These are phyloP conservation scores for Helleia helle DNA, from an alignment of 2,888 invertebrate species.

Conservation along the genomic window DNA sequence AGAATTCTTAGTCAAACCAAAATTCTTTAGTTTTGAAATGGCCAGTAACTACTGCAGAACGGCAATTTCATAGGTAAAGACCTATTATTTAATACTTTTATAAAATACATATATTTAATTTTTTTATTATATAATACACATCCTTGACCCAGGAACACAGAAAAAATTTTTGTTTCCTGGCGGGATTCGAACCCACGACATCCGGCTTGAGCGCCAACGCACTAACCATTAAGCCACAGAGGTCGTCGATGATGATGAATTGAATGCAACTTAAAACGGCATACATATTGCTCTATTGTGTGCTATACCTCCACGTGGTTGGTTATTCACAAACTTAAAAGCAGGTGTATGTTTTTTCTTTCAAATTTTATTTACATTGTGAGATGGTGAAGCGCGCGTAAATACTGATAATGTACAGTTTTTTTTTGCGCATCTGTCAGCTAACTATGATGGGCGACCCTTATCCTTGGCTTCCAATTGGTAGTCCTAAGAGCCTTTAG, in stretches of 20 bases:
- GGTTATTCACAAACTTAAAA: conserved; percentile 7
- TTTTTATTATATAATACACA: too few relatives aligned
- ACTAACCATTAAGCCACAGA: too few relatives aligned
- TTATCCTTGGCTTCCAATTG: conserved; percentile 47
- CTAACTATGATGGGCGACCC: conserved; percentile 30
- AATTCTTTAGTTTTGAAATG: too few relatives aligned
- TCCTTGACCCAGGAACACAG: too few relatives aligned
- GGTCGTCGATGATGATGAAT: neutral
- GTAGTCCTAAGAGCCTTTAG: conserved; percentile 28
- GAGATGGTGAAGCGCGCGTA: conserved; percentile 33
- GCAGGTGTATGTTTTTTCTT: conserved; percentile 43
- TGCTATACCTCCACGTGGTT: neutral
- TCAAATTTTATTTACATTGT: conserved; percentile 26
- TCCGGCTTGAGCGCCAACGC: too few relatives aligned
- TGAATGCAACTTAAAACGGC: neutral
- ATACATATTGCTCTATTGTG: neutral
- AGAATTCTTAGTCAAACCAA: too few relatives aligned
- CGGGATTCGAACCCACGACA: too few relatives aligned
- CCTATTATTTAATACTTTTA: too few relatives aligned
- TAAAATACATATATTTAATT: too few relatives aligned
- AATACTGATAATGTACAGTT: conserved; percentile 40
- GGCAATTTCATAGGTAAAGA: too few relatives aligned
- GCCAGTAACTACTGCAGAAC: too few relatives aligned
- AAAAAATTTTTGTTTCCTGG: too few relatives aligned
- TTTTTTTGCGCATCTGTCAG: conserved; percentile 51